Conservation (phyloP, 2,888 invertebrate genomes). For the Aphrophora alni region DNA sequence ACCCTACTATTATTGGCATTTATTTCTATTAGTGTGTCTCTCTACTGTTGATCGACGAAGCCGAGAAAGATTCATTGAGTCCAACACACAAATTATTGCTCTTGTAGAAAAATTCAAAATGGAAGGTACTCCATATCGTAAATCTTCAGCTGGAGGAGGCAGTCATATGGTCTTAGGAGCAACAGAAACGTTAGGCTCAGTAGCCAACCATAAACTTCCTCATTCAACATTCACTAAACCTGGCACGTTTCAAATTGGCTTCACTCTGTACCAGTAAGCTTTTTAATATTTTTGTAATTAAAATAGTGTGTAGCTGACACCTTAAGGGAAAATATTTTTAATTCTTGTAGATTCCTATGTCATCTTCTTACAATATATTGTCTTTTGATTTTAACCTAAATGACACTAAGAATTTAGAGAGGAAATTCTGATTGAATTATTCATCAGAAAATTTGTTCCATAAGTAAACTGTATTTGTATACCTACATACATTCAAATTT, state of each 20-base stretch:
- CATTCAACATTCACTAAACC: conserved; percentile 74
- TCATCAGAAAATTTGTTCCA: too few species aligned
- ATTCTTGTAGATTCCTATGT: too few species aligned
- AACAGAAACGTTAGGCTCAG: conserved; percentile 58
- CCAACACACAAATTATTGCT: conserved; percentile 91
- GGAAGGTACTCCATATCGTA: conserved; percentile 80
- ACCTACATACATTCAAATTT: too few species aligned
- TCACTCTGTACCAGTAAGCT: conserved; percentile 49
- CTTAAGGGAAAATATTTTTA: too few species aligned
- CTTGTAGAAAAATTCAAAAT: conserved; percentile 90
- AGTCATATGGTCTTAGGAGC: conserved; percentile 53
- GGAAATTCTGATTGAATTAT: too few species aligned
- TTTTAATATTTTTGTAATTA: neutral
- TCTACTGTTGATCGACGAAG: conserved; percentile 81
- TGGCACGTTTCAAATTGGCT: conserved; percentile 65
- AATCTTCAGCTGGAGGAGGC: conserved; percentile 59
- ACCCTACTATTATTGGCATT: too few species aligned
- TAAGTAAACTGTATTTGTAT: too few species aligned
- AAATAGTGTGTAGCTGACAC: too few species aligned
- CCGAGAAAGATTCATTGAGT: conserved; percentile 90
- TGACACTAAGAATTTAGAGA: too few species aligned
- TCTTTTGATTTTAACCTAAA: too few species aligned
- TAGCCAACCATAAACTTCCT: conserved; percentile 68
- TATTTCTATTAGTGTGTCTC: conserved; percentile 70
- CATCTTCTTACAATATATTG: too few species aligned